These are phyloP conservation scores for Blastobasis lacticolella DNA, from an alignment of 2,888 invertebrate genomes.

Conservation along the genomic window DNA sequence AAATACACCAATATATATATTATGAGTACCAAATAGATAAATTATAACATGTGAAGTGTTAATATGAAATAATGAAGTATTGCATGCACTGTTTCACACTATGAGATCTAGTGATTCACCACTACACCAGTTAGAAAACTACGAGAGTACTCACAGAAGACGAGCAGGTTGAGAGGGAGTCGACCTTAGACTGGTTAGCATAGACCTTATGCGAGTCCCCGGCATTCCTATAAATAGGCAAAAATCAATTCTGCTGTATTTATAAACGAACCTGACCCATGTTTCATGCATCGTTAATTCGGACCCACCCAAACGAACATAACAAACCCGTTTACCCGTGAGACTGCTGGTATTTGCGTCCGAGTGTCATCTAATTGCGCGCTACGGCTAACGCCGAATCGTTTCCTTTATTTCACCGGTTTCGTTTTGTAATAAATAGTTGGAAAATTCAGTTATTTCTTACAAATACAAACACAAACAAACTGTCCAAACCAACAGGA, in stretches of 20 bases:
- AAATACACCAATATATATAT: background rate
- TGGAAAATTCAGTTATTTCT: too few species aligned
- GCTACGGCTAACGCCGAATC: too few species aligned
- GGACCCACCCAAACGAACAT: constrained; percentile 37
- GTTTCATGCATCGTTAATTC: constrained; percentile 55
- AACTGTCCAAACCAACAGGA: background rate
- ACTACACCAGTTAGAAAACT: background rate
- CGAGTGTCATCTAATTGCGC: constrained; percentile 60
- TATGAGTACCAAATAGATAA: background rate
- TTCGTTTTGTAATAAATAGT: too few species aligned
- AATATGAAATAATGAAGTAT: background rate
- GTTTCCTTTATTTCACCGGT: too few species aligned
- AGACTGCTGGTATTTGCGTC: constrained; percentile 69
- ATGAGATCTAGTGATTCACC: too few species aligned
- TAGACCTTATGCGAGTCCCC: constrained; percentile 68
- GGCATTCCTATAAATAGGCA: constrained; percentile 72
- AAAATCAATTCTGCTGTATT: constrained; percentile 64
- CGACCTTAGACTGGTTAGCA: constrained; percentile 76
- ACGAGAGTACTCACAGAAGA: constrained; percentile 76
- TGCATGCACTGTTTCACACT: too few species aligned
- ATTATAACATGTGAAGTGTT: background rate
- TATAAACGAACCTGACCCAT: constrained; percentile 39
- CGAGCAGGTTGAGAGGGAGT: constrained; percentile 79
- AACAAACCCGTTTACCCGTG: constrained; percentile 64
- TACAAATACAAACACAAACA: too few species aligned